These are phyloP conservation scores for Phrynocephalus versicolor DNA, from an alignment of 2,113 vertebrate species.

Conservation along the genomic window DNA sequence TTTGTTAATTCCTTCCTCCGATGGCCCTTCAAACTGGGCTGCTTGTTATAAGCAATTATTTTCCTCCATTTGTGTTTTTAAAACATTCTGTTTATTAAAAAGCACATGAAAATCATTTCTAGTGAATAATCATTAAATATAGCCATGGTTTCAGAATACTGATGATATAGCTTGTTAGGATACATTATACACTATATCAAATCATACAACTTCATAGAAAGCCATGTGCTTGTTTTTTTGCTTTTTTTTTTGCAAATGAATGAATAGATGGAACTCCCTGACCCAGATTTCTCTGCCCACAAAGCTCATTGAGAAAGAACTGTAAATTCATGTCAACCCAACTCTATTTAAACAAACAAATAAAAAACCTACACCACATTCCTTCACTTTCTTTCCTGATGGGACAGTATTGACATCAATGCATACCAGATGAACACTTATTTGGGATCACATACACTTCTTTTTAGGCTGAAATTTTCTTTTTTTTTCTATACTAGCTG, in stretches of 20 bases:
- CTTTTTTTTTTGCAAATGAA: not conserved
- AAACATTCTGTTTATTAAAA: too few relatives aligned
- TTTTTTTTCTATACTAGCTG: not conserved
- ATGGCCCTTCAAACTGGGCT: not conserved
- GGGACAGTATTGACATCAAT: not conserved
- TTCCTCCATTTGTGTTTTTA: not conserved
- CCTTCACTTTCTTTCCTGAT: not conserved
- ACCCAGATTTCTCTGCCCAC: slow-evolving; percentile 5
- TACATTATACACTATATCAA: not conserved
- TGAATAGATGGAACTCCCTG: not conserved
- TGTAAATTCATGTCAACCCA: not conserved
- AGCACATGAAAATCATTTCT: not conserved
- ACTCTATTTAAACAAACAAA: not conserved
- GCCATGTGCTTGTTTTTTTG: not conserved
- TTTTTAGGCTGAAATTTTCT: not conserved
- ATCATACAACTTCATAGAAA: not conserved
- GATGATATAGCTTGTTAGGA: not conserved
- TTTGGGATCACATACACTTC: not conserved
- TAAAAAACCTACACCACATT: not conserved
- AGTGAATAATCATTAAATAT: not conserved
- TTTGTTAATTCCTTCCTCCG: not conserved
- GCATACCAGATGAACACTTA: not conserved
- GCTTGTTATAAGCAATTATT: not conserved
- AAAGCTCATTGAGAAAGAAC: not conserved
- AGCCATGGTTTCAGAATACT: not conserved